A percentile compares a stretch with the other conserved stretches of the same genome.
phyloP scores from a whole-genome alignment of 2,888 invertebrate species.

The Drosophila nigritarsus region DNA sequence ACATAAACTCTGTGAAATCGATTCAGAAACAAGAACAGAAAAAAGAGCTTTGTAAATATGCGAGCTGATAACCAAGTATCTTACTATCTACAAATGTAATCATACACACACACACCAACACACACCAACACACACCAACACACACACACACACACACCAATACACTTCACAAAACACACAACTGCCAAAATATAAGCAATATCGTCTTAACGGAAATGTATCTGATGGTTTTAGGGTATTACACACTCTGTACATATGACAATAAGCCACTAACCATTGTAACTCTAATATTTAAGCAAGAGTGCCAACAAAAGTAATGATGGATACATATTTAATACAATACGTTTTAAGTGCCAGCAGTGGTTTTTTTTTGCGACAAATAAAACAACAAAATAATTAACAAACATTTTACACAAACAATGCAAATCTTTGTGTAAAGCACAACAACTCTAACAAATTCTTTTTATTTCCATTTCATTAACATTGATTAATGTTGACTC shows the following conservation, averaged over 20 bases:
- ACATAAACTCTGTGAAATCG: conserved; percentile 33
- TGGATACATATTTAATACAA: conserved; percentile 60
- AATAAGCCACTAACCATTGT: conserved; percentile 60
- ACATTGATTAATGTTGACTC: conserved; percentile 33
- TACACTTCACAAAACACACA: conserved; percentile 3
- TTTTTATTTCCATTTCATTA: conserved; percentile 64
- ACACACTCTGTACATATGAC: conserved; percentile 61
- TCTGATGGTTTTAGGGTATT: conserved; percentile 46
- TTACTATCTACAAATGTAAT: conserved; percentile 36
- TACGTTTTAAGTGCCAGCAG: conserved; percentile 50
- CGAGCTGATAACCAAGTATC: conserved; percentile 48
- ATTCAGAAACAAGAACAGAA: background rate
- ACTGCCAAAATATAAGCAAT: conserved; percentile 14
- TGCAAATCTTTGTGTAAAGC: conserved; percentile 52
- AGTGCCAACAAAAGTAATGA: conserved; percentile 6
- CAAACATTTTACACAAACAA: conserved; percentile 57
- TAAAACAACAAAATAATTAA: conserved; percentile 64
- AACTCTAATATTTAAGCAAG: conserved; percentile 45
- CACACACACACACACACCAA: conserved; percentile 10
- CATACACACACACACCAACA: conserved; percentile 15
- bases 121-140: conserved; percentile 5
- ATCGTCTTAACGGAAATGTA: conserved; percentile 39
- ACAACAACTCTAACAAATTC: conserved; percentile 66
- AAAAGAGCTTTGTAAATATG: conserved; percentile 58
- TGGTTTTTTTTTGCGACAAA: conserved; percentile 37